Percentiles rank a stretch among this genome's conserved stretches.
These are phyloP conservation scores for Chymomyza caudatula DNA, from an alignment of 2,888 invertebrate genomes.

Conservation along the genomic window DNA sequence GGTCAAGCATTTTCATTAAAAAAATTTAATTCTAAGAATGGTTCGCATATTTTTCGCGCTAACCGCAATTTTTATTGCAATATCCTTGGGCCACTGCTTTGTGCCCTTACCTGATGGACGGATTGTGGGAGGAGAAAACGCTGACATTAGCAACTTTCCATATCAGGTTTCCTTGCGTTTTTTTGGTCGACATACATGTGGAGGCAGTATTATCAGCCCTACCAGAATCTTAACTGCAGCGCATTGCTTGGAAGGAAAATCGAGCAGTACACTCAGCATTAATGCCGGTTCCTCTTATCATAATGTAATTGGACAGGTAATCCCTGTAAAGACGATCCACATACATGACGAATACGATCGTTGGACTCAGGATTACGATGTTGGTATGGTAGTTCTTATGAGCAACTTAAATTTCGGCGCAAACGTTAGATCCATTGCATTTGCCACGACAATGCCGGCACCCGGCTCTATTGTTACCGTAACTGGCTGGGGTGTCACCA, in stretches of 20 bases:
- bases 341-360: constrained; percentile 67
- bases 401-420: constrained; percentile 47
- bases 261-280: background rate
- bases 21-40: too few relatives aligned
- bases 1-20: too few relatives aligned
- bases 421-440: constrained; percentile 49
- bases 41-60: too few relatives aligned
- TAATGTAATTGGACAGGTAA: constrained; percentile 70
- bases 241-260: constrained; percentile 69
- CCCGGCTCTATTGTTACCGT: constrained; percentile 64
- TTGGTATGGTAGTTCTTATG: constrained; percentile 74
- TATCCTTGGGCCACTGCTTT: background rate
- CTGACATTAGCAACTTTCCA: constrained; percentile 76
- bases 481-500: constrained; percentile 75
- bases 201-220: constrained; percentile 75
- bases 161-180: constrained; percentile 78
- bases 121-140: constrained; percentile 78
- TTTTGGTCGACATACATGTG: constrained; percentile 74
- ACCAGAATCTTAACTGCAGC: constrained; percentile 77
- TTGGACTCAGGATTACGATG: constrained; percentile 74
- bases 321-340: constrained; percentile 58
- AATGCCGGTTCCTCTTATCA: constrained; percentile 67
- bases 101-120: constrained; percentile 27
- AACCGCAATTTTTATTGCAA: background rate
- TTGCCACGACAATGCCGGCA: constrained; percentile 53